Evolutionary conservation across 2,113 vertebrate species (phyloP).

Genomic region (Spermophilus dauricus): DNA sequence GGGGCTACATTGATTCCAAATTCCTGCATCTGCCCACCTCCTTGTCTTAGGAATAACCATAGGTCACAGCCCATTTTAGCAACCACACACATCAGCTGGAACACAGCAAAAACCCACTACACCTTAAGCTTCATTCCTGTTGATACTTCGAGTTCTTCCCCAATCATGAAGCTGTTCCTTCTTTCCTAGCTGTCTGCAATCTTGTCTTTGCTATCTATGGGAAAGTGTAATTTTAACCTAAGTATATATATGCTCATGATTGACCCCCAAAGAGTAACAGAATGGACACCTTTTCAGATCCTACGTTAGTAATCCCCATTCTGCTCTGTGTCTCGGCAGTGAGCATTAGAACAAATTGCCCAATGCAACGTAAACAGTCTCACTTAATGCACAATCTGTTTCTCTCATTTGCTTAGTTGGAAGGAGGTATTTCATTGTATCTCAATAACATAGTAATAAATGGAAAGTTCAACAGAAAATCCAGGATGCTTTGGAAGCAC

Average conservation of each 20-base stretch:
- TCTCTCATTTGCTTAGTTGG: constrained; percentile 42
- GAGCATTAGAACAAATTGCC: constrained; percentile 77
- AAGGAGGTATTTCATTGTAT: constrained; percentile 62
- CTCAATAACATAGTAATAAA: neutral
- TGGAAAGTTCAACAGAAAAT: constrained; percentile 78
- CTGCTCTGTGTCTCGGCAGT: constrained; percentile 45
- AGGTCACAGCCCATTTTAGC: neutral
- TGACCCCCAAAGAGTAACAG: constrained; percentile 8
- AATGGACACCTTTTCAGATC: constrained; percentile 65
- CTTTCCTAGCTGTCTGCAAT: constrained; percentile 47
- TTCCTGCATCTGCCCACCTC: neutral
- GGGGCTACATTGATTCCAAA: constrained; percentile 10
- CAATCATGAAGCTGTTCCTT: neutral
- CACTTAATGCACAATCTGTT: constrained; percentile 74
- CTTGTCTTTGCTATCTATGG: constrained; percentile 55
- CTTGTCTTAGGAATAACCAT: neutral
- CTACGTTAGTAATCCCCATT: constrained; percentile 49
- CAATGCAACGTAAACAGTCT: constrained; percentile 70
- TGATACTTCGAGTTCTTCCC: constrained; percentile 32
- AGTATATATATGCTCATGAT: constrained; percentile 46
- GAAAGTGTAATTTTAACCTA: constrained; percentile 56
- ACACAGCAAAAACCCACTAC: constrained; percentile 12
- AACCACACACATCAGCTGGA: neutral
- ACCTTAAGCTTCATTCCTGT: neutral
- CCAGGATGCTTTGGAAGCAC: constrained; percentile 61